Evolutionary conservation across 2,113 vertebrate species (phyloP), one percentile per base, ranked within the genome.

Genomic region (Equus quagga): DNA sequence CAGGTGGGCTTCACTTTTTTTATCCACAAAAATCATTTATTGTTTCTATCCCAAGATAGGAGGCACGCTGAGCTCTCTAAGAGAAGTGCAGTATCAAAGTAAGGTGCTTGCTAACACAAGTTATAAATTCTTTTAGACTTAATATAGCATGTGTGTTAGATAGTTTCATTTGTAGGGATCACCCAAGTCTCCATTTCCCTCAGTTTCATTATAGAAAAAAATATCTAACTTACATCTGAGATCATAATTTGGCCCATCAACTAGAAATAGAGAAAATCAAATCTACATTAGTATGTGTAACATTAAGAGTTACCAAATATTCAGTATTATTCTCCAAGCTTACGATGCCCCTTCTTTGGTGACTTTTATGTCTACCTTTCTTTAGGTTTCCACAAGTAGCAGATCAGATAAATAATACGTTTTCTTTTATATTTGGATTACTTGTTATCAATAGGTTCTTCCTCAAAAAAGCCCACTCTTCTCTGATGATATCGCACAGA

Each of bases 181-280:
- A 69, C 4, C 3, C 0, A 51, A 73, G 18, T 60, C 69, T 94
- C 13, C 8, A 92, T 76, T 87, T 92, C 3, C 11, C n/a, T 82
- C 17, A 19, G 5, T 70, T 82, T 94, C 19, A 86, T 58, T 41
- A 46, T 11, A 46, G 70, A 91, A 84, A 60, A 69, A 89, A 84
- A 67, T 78, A 11, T 56, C 6, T 79, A 80, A 26, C 10, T 79
- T 62, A 36, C 12, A 94, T 24, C 5, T 87, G 36, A 65, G 58
- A 44, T 94, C 9, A 79, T 36, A 54, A 76, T 64, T 81, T 96
- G 54, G 6, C 6, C 62, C 17, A 65, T 91, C 41, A 58, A 44
- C 12, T 58, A 89, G n/a, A 95, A 88, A 80, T 14, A 91, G 9
- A 97, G 49, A 96, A 96, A 91, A 76, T 94, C 14, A 94, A 87